Percentiles rank a stretch among this genome's conserved stretches.
Conservation (phyloP, 2,797 vertebrate species). For the Lemur catta region DNA sequence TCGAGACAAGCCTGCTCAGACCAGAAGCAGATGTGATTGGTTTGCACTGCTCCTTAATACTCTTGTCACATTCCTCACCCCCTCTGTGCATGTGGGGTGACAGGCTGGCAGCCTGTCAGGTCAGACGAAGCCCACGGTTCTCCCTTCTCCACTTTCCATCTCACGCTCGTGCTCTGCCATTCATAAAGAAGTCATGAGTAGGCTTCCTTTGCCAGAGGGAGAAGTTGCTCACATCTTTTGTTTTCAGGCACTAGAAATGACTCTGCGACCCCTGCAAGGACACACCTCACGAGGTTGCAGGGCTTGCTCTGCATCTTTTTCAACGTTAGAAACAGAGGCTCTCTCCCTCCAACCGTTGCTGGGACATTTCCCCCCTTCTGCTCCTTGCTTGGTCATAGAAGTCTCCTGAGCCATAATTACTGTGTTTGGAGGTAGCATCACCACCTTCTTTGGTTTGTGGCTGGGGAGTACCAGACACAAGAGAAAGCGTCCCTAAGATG, state of each 20-base stretch:
- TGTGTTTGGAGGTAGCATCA: neutral
- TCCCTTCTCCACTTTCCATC: neutral
- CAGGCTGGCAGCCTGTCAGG: neutral
- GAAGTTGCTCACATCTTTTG: neutral
- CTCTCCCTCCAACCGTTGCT: neutral
- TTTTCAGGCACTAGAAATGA: neutral
- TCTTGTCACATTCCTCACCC: neutral
- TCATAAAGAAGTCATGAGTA: rapidly evolving
- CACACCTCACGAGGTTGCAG: neutral
- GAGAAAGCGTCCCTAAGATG: neutral
- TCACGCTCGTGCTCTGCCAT: rapidly evolving
- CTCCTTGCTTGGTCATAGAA: neutral
- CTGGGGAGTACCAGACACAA: neutral
- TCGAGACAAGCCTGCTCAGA: neutral
- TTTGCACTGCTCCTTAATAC: neutral
- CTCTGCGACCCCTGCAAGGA: neutral
- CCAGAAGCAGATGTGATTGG: no score
- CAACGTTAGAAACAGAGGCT: neutral
- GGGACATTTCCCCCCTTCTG: neutral
- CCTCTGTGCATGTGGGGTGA: neutral
- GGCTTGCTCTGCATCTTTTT: neutral
- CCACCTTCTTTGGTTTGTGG: neutral
- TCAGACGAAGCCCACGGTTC: no score
- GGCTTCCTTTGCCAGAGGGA: neutral
- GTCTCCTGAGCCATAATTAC: neutral